phyloP scores from a whole-genome alignment of 2,113 vertebrate genomes.

The Hyperopisus bebe region DNA sequence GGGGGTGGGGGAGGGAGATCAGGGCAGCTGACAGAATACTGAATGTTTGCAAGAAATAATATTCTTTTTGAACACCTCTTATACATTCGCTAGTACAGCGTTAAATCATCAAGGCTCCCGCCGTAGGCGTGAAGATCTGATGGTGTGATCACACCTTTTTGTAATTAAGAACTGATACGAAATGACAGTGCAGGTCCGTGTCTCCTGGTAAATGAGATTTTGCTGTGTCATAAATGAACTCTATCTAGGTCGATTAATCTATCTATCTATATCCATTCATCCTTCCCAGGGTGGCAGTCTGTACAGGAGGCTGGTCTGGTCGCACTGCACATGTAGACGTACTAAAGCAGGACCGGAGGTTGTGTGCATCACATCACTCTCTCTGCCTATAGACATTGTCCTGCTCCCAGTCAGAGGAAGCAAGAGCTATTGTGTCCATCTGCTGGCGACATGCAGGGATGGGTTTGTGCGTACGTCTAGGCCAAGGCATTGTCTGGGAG shows the following conservation, averaged over 20 bases:
- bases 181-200: not conserved
- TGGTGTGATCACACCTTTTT: not conserved
- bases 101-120: not conserved
- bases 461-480: not conserved
- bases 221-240: not conserved
- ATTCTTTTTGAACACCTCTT: not conserved
- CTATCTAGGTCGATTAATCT: not conserved
- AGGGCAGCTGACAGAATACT: not conserved
- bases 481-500: constrained; percentile 35
- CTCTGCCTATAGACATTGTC: not conserved
- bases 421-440: constrained; percentile 24
- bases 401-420: not conserved
- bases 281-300: not conserved
- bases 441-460: not conserved
- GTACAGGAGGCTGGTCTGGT: not conserved
- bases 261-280: not conserved
- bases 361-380: not conserved
- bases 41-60: not conserved
- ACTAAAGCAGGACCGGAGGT: not conserved
- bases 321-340: not conserved
- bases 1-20: not conserved
- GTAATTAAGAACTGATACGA: not conserved
- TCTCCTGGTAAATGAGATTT: not conserved
- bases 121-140: not conserved
- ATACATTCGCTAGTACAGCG: not conserved